These are phyloP conservation scores for Hycleus phaleratus DNA, from an alignment of 1,140 invertebrate species.

Conservation along the genomic window DNA sequence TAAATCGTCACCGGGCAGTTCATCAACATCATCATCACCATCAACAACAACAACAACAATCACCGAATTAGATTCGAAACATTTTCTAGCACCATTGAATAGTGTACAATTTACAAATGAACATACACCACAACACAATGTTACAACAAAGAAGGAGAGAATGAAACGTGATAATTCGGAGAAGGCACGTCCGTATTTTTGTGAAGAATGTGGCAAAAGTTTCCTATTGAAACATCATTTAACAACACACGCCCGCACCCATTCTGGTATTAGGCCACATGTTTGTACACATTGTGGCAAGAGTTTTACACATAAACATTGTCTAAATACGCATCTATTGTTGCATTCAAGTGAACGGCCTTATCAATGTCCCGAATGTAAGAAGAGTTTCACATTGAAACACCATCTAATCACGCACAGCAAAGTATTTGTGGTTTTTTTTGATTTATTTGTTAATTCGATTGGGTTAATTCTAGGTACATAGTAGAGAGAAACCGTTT, in stretches of 20 bases:
- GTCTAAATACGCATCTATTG: slow-evolving; percentile 70
- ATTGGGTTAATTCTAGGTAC: slow-evolving; percentile 42
- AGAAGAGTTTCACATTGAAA: slow-evolving; percentile 78
- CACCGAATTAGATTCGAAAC: slow-evolving; percentile 4
- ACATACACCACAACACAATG: too few relatives aligned
- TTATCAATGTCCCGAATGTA: slow-evolving; percentile 76
- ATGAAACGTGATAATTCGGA: neutral
- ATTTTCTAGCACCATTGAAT: slow-evolving; percentile 9
- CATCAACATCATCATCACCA: too few relatives aligned
- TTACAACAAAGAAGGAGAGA: neutral
- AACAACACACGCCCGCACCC: slow-evolving; percentile 68
- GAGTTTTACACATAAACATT: slow-evolving; percentile 77
- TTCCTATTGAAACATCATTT: slow-evolving; percentile 76
- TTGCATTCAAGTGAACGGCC: slow-evolving; percentile 73
- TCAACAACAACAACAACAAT: too few relatives aligned
- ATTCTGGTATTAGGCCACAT: slow-evolving; percentile 73
- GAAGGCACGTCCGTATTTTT: slow-evolving; percentile 71
- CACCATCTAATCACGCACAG: slow-evolving; percentile 71
- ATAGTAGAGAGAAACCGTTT: slow-evolving; percentile 70
- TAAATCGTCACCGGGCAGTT: too few relatives aligned
- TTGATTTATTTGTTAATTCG: neutral
- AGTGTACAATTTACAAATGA: neutral
- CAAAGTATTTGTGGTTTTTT: slow-evolving; percentile 43
- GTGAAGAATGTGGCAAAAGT: slow-evolving; percentile 73
- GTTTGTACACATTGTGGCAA: slow-evolving; percentile 79